These are phyloP conservation scores for Xestia rhomboidea DNA, from an alignment of 2,888 invertebrate genomes.

Conservation along the genomic window DNA sequence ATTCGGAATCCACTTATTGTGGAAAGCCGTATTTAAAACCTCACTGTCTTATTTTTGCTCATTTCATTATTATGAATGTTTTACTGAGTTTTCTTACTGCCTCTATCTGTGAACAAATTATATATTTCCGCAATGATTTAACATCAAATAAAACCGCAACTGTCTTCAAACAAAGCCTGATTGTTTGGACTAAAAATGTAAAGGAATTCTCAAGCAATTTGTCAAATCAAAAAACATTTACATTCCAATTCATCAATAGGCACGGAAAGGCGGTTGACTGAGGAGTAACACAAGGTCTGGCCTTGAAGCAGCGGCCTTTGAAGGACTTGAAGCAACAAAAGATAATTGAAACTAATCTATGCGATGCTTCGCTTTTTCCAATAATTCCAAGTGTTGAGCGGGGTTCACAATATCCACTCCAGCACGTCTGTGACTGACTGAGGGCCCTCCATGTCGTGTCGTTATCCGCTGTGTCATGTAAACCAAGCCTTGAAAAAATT, in stretches of 20 bases:
- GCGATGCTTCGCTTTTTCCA: constrained; percentile 52
- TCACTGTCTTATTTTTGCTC: constrained; percentile 16
- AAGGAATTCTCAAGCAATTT: constrained; percentile 15
- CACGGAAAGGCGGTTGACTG: constrained; percentile 21
- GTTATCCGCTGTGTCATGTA: constrained; percentile 68
- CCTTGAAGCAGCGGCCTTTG: constrained; percentile 33
- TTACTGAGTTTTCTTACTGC: neutral
- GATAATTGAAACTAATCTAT: constrained; percentile 59
- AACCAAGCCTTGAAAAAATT: constrained; percentile 50
- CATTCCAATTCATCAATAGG: constrained; percentile 38
- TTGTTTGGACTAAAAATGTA: constrained; percentile 19
- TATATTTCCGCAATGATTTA: constrained; percentile 13
- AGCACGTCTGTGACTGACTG: constrained; percentile 73
- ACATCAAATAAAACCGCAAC: constrained; percentile 15
- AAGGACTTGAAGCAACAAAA: constrained; percentile 27
- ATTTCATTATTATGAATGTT: constrained; percentile 10
- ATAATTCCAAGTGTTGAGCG: constrained; percentile 62
- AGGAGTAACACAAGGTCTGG: constrained; percentile 27
- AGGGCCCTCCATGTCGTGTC: constrained; percentile 62
- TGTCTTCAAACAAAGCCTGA: constrained; percentile 30
- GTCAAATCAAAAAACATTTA: constrained; percentile 45
- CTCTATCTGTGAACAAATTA: constrained; percentile 4
- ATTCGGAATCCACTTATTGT: constrained; percentile 32
- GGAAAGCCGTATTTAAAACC: constrained; percentile 18
- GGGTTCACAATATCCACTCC: constrained; percentile 71